These are phyloP conservation scores for Oryzias curvinotus DNA, from an alignment of 2,113 vertebrate species.

Conservation along the genomic window DNA sequence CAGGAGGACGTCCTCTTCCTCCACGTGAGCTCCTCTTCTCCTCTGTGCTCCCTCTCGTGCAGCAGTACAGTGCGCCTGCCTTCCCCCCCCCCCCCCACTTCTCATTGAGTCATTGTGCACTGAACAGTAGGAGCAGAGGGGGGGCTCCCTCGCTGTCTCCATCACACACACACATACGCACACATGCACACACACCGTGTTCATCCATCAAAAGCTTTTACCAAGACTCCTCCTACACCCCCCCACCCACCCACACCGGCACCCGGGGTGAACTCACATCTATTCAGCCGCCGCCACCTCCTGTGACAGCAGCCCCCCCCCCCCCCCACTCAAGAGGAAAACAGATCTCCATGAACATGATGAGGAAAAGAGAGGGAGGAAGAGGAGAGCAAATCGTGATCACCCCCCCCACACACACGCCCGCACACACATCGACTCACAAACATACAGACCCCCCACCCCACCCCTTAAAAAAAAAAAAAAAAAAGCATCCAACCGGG, in stretches of 20 bases:
- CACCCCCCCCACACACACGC: not conserved
- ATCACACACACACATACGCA: slow-evolving; percentile 61
- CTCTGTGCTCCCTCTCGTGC: slow-evolving; percentile 36
- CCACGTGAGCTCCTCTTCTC: slow-evolving; percentile 38
- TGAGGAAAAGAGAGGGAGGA: slow-evolving; percentile 8
- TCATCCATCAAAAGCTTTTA: slow-evolving; percentile 85
- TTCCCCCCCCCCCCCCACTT: slow-evolving; percentile 75
- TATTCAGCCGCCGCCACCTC: slow-evolving; percentile 60
- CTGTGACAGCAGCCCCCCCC: slow-evolving; percentile 51
- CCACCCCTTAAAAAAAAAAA: no score
- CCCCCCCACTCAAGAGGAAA: slow-evolving; percentile 31
- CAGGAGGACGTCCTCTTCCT: slow-evolving; percentile 27
- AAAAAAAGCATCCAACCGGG: slow-evolving; percentile 24
- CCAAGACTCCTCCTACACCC: slow-evolving; percentile 70
- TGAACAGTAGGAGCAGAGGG: slow-evolving; percentile 56
- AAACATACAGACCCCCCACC: no score
- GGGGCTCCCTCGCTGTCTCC: slow-evolving; percentile 56
- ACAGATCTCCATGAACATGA: slow-evolving; percentile 38
- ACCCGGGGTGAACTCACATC: slow-evolving; percentile 68
- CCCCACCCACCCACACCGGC: slow-evolving; percentile 34
- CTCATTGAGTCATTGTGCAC: slow-evolving; percentile 75
- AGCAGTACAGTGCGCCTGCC: slow-evolving; percentile 61
- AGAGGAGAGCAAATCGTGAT: slow-evolving; percentile 36
- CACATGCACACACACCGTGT: slow-evolving; percentile 67
- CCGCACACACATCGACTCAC: no score